Base-by-base conservation (phyloP, 2,113 vertebrate species). In the Climacteris rufus region DNA sequence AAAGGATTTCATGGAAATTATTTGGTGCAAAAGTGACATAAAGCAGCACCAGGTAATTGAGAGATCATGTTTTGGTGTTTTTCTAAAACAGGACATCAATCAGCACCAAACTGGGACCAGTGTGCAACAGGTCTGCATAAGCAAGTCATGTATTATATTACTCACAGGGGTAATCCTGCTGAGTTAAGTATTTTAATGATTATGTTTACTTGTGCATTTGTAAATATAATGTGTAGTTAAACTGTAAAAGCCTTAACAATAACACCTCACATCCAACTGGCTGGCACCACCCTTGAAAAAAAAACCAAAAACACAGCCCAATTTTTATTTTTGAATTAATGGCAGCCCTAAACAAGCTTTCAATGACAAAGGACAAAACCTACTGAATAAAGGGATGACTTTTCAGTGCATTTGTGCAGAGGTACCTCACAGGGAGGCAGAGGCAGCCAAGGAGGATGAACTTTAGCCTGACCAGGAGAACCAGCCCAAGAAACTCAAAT, bases 121-220 rank as follows among this genome's bases (percentile, higher is more conserved):
- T 2, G 19, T 78, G 53, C 56, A 75, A 39, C 1, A 91, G 30
- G 28, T 49, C 57, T 21, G 28, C 20, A 15, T 28, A 60, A 89
- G 52, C 56, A 75, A 71, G n/a, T 64, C 37, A 54, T 1, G 0
- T 15, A 45, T 9, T 60, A 3, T 8, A 27, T 88, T 85, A 82
- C 23, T 83, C 85, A 86, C 20, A n/a, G 28, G 33, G 19, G n/a
- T 76, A 91, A 79, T 92, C n/a, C 75, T 77, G 39, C 17, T 70
- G 84, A 88, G 92, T 74, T 88, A 86, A 80, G 42, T 74, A 61
- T 88, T 90, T 83, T 92, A 92, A 95, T 92, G 83, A 86, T 5
- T 45, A 63, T 2, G 45, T 74, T 88, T 57, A 90, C 76, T 63
- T 57, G 40, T 37, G 22, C n/a, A 79, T 50, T 50, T n/a, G 71